Evolutionary conservation across 2,113 vertebrate genomes (phyloP).

Genomic region (Lynx canadensis): DNA sequence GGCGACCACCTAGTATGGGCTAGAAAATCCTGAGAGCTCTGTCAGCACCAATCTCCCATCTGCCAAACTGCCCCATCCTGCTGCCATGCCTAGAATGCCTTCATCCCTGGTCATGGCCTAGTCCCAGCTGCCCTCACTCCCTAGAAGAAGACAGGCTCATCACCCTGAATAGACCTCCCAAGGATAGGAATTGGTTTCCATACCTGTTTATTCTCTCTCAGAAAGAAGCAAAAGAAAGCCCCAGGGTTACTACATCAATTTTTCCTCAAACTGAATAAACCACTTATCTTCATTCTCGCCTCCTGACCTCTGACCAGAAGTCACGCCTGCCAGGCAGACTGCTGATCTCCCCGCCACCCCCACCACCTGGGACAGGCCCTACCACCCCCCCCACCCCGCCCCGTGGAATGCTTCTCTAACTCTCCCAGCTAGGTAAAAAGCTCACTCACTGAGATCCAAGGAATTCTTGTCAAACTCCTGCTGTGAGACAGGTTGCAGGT

Average conservation of each 20-base stretch:
- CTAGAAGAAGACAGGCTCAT: neutral
- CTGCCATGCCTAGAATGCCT: neutral
- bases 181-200: neutral
- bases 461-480: slow-evolving; percentile 90
- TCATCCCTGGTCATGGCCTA: neutral
- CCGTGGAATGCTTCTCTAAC: neutral
- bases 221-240: slow-evolving; percentile 48
- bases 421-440: neutral
- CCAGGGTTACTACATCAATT: neutral
- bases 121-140: neutral
- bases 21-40: neutral
- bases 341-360: neutral
- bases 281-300: neutral
- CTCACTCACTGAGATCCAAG: slow-evolving; percentile 89
- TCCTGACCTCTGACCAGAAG: slow-evolving; percentile 12
- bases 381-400: no score
- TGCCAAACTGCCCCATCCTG: neutral
- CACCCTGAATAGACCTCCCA: neutral
- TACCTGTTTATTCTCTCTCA: neutral
- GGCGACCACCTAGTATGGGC: neutral
- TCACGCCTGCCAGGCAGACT: neutral
- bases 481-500: slow-evolving; percentile 85
- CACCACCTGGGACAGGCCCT: neutral
- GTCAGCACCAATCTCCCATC: neutral
- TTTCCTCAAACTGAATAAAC: slow-evolving; percentile 39